Evolutionary conservation across 2,113 vertebrate species (phyloP), one percentile per base, ranked within the genome.

Genomic region (Trematocara marginatum): DNA sequence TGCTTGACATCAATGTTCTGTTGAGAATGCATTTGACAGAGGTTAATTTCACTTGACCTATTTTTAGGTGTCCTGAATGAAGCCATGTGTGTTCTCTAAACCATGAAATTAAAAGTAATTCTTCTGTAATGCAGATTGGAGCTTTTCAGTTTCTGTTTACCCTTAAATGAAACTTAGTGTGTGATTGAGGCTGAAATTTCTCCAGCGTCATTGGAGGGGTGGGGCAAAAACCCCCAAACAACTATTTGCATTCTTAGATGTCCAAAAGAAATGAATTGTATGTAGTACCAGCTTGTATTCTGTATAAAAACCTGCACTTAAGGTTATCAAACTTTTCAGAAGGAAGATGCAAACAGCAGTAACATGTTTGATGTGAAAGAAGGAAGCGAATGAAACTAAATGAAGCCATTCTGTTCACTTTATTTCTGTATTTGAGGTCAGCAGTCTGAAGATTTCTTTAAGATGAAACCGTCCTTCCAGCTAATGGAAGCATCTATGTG

Each of bases 121-220:
- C 5, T n/a, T 61, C 23, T 35, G 45, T 29, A 38, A 78, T 69
- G 35, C 38, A 79, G 71, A 45, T 4, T 51, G 40, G 78, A 82
- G 38, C 47, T 47, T 59, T 54, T 56, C 13, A 90, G 83, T 92
- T 93, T 90, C 89, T 18, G 6, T 80, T 93, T 93, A 42, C 13
- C 20, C 52, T 69, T 6, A 93, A 93, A 88, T 81, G 88, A 92
- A 93, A 94, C 87, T 57, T 88, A 2, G 54, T 10, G 53, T 59
- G 16, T 26, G 71, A n/a, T 4, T 8, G 26, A 79, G 40, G 85
- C 31, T 38, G 47, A 7, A 74, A 26, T 47, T 13, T 83, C 42
- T 78, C 13, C 42, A 59, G 2, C 45, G 13, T 86, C 59, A 66
- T 61, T 10, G 49, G 20, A 15, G 29, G 29, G 31, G 71, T 83